Conservation (phyloP, 2,888 invertebrate genomes). For the Yponomeuta evonymella region DNA sequence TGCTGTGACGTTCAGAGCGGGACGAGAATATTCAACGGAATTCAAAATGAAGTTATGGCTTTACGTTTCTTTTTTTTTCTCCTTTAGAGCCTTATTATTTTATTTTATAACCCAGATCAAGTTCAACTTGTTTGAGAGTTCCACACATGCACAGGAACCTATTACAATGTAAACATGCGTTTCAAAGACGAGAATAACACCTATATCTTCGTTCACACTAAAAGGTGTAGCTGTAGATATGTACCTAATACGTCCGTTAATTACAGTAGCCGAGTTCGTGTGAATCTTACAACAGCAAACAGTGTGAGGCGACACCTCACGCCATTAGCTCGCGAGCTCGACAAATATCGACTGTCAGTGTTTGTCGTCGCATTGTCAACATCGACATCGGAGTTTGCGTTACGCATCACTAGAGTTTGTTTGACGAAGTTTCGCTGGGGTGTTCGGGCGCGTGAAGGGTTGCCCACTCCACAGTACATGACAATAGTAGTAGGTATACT, state of each 20-base stretch:
- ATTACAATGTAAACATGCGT: conserved; percentile 13
- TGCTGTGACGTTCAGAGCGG: conserved; percentile 66
- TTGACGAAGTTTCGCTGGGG: conserved; percentile 52
- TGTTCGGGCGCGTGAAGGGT: conserved; percentile 58
- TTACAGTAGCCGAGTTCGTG: conserved; percentile 58
- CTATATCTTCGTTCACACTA: conserved; percentile 23
- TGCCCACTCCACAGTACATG: conserved; percentile 61
- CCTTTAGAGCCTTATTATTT: conserved; percentile 56
- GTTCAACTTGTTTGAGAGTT: conserved; percentile 39
- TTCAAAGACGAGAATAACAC: not conserved
- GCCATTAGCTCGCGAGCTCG: conserved; percentile 66
- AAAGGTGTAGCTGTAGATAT: conserved; percentile 24
- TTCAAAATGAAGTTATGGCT: conserved; percentile 73
- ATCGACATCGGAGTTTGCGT: conserved; percentile 72
- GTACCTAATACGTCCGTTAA: conserved; percentile 38
- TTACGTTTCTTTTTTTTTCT: conserved; percentile 54
- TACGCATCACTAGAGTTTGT: conserved; percentile 73
- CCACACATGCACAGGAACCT: conserved; percentile 18
- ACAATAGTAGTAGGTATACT: conserved; percentile 55
- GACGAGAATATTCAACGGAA: conserved; percentile 69
- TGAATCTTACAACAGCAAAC: conserved; percentile 55
- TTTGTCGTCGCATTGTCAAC: conserved; percentile 66
- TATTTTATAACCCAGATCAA: conserved; percentile 54
- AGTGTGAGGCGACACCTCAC: conserved; percentile 44
- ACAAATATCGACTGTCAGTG: conserved; percentile 68